A percentile compares a stretch with the other conserved stretches of the same genome.
Conservation (phyloP, 2,888 invertebrate species). For the Clusia tigrina region DNA sequence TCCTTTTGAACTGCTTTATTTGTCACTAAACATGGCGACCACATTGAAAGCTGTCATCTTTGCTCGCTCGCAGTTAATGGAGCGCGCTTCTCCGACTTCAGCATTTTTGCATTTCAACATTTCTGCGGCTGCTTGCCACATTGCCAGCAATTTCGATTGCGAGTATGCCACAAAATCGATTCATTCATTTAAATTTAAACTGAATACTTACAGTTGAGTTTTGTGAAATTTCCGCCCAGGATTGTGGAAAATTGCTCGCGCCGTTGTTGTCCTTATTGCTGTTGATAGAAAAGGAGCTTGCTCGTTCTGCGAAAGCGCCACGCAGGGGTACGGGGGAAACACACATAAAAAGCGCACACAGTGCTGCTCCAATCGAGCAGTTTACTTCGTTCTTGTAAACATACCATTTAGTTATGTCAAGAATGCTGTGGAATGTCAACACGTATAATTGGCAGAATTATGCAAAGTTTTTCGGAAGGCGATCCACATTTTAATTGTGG, state of each 20-base stretch:
- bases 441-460: conserved; percentile 4
- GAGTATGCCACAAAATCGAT: conserved; percentile 6
- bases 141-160: conserved; percentile 10
- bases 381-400: not conserved
- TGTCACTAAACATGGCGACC: not conserved
- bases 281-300: not conserved
- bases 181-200: not conserved
- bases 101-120: not conserved
- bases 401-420: not conserved
- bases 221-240: not conserved
- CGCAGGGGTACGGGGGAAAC: not conserved
- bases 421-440: not conserved
- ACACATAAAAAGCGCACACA: not conserved
- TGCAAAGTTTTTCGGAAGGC: not conserved
- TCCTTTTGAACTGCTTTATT: conserved; percentile 7
- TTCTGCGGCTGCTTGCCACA: not conserved
- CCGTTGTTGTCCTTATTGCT: not conserved
- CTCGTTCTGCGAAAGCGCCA: not conserved
- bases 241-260: not conserved
- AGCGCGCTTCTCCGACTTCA: not conserved
- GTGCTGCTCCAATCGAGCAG: not conserved
- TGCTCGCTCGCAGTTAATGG: not conserved
- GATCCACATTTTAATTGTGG: no score
- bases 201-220: not conserved
- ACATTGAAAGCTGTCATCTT: not conserved